These are phyloP conservation scores for Heliornis fulica DNA, from an alignment of 2,113 vertebrate species.

Conservation along the genomic window DNA sequence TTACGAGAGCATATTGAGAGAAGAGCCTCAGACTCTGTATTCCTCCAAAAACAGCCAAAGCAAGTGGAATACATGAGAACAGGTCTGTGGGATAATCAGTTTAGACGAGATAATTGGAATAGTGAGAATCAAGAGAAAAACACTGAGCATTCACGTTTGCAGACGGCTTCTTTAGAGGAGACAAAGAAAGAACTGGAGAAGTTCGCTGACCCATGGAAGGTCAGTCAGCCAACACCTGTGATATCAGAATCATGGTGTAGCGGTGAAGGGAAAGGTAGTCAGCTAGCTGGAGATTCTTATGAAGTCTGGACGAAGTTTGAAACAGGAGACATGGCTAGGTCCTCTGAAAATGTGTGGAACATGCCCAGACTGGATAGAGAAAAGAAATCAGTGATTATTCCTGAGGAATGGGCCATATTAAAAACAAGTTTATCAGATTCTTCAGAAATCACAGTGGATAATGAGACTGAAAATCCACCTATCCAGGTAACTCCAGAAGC, in stretches of 20 bases:
- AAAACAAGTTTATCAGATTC: conserved; percentile 58
- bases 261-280: not conserved
- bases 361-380: conserved; percentile 22
- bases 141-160: not conserved
- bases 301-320: conserved; percentile 61
- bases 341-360: conserved; percentile 64
- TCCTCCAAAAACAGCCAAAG: conserved; percentile 63
- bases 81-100: conserved; percentile 57
- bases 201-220: conserved; percentile 63
- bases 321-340: not conserved
- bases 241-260: conserved; percentile 60
- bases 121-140: not conserved
- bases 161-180: conserved; percentile 9
- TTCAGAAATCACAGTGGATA: conserved; percentile 27
- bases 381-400: not conserved
- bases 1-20: conserved; percentile 44
- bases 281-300: not conserved
- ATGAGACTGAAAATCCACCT: not conserved
- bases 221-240: not conserved
- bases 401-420: conserved; percentile 47
- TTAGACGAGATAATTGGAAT: conserved; percentile 25
- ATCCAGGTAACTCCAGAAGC: not conserved
- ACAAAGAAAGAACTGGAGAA: conserved; percentile 59
- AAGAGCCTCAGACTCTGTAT: conserved; percentile 72
- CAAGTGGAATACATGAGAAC: conserved; percentile 38